A percentile compares a stretch with the other conserved stretches of the same genome.
Conservation (phyloP, 2,888 invertebrate species). For the Latheticus oryzae region DNA sequence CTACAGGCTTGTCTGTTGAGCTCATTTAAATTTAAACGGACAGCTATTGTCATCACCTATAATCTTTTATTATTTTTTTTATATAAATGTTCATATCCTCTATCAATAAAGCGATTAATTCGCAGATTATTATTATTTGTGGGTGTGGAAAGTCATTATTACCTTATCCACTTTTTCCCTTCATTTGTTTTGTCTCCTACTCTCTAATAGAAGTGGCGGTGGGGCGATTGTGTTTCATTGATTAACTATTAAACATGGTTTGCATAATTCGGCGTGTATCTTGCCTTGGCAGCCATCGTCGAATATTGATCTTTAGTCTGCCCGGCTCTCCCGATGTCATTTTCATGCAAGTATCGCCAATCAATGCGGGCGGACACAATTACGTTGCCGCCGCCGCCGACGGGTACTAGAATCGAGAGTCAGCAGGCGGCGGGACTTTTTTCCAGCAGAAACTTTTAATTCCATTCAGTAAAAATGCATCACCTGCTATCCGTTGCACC, state of each 20-base stretch:
- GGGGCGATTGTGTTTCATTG: constrained; percentile 39
- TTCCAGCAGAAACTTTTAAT: not conserved
- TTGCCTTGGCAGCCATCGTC: constrained; percentile 44
- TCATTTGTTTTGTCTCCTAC: not conserved
- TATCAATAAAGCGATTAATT: constrained; percentile 3
- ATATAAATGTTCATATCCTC: constrained; percentile 3
- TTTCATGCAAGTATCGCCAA: constrained; percentile 59
- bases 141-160: not conserved
- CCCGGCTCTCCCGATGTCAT: constrained; percentile 38
- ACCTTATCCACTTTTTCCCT: not conserved
- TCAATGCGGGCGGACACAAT: constrained; percentile 59
- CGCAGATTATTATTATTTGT: not conserved
- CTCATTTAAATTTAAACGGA: constrained; percentile 39
- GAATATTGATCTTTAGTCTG: constrained; percentile 45
- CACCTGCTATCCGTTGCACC: constrained; percentile 17
- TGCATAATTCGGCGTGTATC: constrained; percentile 52
- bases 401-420: too few species aligned
- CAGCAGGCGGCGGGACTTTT: constrained; percentile 10
- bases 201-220: constrained; percentile 7
- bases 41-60: constrained; percentile 19
- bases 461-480: too few species aligned
- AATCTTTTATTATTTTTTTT: not conserved
- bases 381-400: constrained; percentile 52
- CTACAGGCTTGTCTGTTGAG: constrained; percentile 89
- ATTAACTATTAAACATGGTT: constrained; percentile 50